phyloP scores from a whole-genome alignment of 1,140 invertebrate species.

The Hestina assimilis region DNA sequence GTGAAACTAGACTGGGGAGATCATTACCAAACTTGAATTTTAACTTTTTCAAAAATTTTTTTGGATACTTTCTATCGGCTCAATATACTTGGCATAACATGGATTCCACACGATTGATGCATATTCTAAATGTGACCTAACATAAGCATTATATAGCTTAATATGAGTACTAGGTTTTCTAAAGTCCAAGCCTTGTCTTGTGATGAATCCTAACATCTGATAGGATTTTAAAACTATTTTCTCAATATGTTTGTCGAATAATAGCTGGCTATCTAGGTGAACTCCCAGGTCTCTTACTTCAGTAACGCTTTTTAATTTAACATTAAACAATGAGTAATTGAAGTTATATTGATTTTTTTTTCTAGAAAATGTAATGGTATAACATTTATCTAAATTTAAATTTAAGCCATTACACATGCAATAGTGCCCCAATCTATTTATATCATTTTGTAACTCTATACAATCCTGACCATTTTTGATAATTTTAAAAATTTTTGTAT shows the following conservation, averaged over 20 bases:
- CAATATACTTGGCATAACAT: neutral
- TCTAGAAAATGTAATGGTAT: neutral
- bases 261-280: too few species aligned
- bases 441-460: neutral
- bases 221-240: neutral
- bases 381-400: neutral
- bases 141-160: slow-evolving; percentile 4
- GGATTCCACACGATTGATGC: neutral
- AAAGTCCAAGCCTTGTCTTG: neutral
- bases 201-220: too few species aligned
- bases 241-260: slow-evolving; percentile 8
- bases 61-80: neutral
- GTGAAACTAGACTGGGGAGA: neutral
- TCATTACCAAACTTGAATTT: neutral
- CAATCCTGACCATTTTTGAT: neutral
- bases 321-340: too few species aligned
- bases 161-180: too few species aligned
- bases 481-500: slow-evolving; percentile 6
- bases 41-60: slow-evolving; percentile 3
- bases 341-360: neutral
- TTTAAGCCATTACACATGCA: neutral
- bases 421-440: neutral
- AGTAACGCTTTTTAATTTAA: too few species aligned
- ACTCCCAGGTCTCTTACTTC: too few species aligned
- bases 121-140: slow-evolving; percentile 7